phyloP scores from a whole-genome alignment of 2,113 vertebrate genomes.

The Trematomus loennbergii region DNA sequence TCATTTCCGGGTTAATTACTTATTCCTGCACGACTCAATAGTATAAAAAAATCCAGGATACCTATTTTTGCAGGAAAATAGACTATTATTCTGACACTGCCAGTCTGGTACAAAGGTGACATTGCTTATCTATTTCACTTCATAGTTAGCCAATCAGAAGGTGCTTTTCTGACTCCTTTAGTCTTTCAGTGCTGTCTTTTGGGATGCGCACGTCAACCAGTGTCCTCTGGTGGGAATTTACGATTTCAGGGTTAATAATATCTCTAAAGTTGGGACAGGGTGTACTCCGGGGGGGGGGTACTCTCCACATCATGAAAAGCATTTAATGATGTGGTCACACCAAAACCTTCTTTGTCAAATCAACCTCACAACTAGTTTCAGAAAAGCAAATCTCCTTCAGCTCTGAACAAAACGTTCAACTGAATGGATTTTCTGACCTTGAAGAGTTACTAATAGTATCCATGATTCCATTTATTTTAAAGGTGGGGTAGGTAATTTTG shows the following conservation, averaged over 20 bases:
- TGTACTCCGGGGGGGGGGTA: too few species aligned
- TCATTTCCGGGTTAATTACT: too few species aligned
- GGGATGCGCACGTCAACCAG: neutral
- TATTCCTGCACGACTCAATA: too few species aligned
- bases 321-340: neutral
- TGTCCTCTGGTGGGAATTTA: conserved; percentile 16
- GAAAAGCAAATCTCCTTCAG: conserved; percentile 2
- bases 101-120: neutral
- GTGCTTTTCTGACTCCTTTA: conserved; percentile 1
- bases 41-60: neutral
- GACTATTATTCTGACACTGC: conserved; percentile 3
- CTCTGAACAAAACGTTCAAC: neutral
- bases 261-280: conserved; percentile 10
- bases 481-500: too few species aligned
- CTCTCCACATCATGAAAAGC: conserved; percentile 21
- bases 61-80: too few species aligned
- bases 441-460: conserved; percentile 5
- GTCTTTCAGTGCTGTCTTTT: neutral
- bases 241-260: conserved; percentile 14
- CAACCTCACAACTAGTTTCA: neutral
- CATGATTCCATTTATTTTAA: neutral
- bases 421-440: conserved; percentile 39
- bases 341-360: conserved; percentile 7
- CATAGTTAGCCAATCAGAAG: conserved; percentile 18
- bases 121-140: conserved; percentile 8